Percentiles rank a stretch among this genome's conserved stretches.
These are phyloP conservation scores for Phocides pigmalion DNA, from an alignment of 1,140 invertebrate species.

Conservation along the genomic window DNA sequence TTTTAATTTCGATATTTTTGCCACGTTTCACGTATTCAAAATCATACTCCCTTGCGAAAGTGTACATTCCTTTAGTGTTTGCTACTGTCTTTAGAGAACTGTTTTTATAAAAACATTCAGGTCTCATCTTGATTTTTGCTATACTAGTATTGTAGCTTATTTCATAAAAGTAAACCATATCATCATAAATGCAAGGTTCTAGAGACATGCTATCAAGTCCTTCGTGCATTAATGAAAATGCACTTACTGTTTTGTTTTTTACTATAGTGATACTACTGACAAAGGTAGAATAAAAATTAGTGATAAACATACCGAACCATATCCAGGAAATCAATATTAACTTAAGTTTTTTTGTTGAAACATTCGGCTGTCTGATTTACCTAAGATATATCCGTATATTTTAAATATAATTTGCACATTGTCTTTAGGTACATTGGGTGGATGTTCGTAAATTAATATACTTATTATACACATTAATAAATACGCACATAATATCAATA, in stretches of 20 bases:
- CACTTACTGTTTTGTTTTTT: background rate
- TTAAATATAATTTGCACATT: background rate
- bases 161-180: background rate
- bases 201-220: background rate
- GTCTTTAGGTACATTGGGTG: background rate
- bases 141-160: background rate
- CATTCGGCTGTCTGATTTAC: background rate
- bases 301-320: background rate
- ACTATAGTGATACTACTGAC: background rate
- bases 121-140: background rate
- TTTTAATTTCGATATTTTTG: background rate
- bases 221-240: background rate
- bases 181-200: background rate
- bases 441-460: background rate
- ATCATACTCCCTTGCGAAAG: background rate
- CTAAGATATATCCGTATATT: background rate
- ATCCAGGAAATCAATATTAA: background rate
- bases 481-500: background rate
- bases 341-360: background rate
- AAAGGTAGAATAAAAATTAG: background rate
- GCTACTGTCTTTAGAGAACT: background rate
- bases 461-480: background rate
- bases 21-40: background rate
- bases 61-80: background rate
- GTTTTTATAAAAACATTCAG: background rate